Evolutionary conservation across 2,113 vertebrate species (phyloP).

Genomic region (Ptyas mucosa): DNA sequence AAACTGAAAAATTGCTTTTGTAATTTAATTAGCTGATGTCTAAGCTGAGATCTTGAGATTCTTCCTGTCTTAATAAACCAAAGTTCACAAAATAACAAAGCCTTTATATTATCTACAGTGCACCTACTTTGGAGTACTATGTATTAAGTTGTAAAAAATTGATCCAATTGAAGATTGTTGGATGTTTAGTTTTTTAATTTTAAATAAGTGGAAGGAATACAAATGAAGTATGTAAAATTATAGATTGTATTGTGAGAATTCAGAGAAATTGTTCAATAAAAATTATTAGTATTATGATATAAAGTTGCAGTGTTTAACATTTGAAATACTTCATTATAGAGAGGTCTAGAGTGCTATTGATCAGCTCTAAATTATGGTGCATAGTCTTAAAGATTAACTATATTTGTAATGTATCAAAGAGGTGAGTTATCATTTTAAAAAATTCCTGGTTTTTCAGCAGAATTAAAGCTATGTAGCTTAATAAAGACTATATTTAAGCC

Average conservation of each 20-base stretch:
- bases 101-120: neutral
- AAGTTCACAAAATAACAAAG: neutral
- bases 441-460: constrained; percentile 30
- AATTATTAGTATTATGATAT: constrained; percentile 42
- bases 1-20: neutral
- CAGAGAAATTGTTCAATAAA: constrained; percentile 24
- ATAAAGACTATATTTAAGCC: constrained; percentile 42
- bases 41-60: neutral
- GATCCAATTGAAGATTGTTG: neutral
- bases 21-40: neutral
- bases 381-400: constrained; percentile 53
- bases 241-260: neutral
- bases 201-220: neutral
- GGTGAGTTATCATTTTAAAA: constrained; percentile 35
- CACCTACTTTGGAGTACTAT: neutral
- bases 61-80: neutral
- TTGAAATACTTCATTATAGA: constrained; percentile 39
- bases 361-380: constrained; percentile 58
- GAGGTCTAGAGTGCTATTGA: constrained; percentile 51
- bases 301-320: constrained; percentile 57
- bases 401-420: constrained; percentile 36
- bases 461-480: constrained; percentile 17
- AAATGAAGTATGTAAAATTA: neutral
- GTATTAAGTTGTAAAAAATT: neutral
- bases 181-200: neutral